Conservation (phyloP, 1,140 invertebrate species). For the Philopotamus ludificatus region DNA sequence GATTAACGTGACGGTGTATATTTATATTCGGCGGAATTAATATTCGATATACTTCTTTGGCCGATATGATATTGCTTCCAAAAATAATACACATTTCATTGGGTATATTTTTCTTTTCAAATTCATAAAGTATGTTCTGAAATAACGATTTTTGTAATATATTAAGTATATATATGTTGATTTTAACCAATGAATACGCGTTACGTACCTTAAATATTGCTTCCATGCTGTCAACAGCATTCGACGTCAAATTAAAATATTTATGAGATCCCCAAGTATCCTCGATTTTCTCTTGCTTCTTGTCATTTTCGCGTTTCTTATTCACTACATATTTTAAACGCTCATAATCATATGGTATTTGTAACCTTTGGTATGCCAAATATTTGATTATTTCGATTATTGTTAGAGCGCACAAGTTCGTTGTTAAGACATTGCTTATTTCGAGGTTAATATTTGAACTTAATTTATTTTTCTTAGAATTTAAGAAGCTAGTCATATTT, state of each 20-base stretch:
- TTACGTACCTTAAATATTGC: constrained; percentile 50
- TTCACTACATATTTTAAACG: constrained; percentile 53
- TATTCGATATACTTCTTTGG: constrained; percentile 33
- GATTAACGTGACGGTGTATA: constrained; percentile 22
- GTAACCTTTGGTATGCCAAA: constrained; percentile 52
- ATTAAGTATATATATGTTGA: too few species aligned
- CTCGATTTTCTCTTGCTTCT: constrained; percentile 41
- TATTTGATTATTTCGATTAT: constrained; percentile 54
- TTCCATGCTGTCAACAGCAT: constrained; percentile 50
- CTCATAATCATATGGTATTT: constrained; percentile 54
- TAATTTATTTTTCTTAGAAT: too few species aligned
- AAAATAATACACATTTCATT: constrained; percentile 30
- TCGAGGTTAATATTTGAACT: too few species aligned
- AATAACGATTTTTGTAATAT: background rate
- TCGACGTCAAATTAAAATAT: constrained; percentile 50
- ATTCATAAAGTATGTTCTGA: constrained; percentile 35
- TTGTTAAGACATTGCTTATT: constrained; percentile 13
- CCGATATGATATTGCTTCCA: constrained; percentile 21
- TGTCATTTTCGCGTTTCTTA: constrained; percentile 44
- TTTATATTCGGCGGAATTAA: constrained; percentile 8
- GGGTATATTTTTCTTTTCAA: constrained; percentile 23
- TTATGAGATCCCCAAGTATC: constrained; percentile 50
- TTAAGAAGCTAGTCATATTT: too few species aligned
- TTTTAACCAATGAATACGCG: too few species aligned
- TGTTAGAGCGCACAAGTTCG: constrained; percentile 48